Percentiles rank a stretch among this genome's conserved stretches.
Conservation (phyloP, 2,797 vertebrate genomes). For the Octomys mimax region DNA sequence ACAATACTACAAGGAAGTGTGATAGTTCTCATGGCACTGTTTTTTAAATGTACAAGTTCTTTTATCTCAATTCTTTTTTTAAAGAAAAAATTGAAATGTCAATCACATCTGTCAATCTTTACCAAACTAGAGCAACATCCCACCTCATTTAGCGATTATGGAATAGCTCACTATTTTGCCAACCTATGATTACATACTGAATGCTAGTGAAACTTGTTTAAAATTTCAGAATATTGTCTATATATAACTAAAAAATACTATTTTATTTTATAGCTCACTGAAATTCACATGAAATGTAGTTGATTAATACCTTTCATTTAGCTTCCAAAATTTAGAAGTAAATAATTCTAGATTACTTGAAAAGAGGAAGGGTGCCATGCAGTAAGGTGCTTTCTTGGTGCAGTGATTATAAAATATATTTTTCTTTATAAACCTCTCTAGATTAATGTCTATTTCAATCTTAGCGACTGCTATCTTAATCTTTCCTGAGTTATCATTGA, state of each 20-base stretch:
- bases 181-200: neutral
- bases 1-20: neutral
- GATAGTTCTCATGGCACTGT: neutral
- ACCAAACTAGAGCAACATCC: neutral
- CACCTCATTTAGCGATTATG: neutral
- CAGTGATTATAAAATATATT: neutral
- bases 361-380: neutral
- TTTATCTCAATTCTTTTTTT: neutral
- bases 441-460: neutral
- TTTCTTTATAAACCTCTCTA: neutral
- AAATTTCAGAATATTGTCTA: neutral
- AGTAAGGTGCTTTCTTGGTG: neutral
- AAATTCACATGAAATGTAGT: constrained; percentile 25
- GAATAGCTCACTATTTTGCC: constrained; percentile 23
- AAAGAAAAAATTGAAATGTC: constrained; percentile 53
- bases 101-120: constrained; percentile 32
- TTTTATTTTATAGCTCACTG: constrained; percentile 23
- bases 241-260: neutral
- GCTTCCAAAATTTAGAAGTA: constrained; percentile 42
- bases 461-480: neutral
- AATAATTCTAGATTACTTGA: constrained; percentile 30
- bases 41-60: neutral
- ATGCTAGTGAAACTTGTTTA: neutral
- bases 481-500: neutral
- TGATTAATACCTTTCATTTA: constrained; percentile 38